Conservation (phyloP, 2,113 vertebrate species). For the Onychostruthus taczanowskii region DNA sequence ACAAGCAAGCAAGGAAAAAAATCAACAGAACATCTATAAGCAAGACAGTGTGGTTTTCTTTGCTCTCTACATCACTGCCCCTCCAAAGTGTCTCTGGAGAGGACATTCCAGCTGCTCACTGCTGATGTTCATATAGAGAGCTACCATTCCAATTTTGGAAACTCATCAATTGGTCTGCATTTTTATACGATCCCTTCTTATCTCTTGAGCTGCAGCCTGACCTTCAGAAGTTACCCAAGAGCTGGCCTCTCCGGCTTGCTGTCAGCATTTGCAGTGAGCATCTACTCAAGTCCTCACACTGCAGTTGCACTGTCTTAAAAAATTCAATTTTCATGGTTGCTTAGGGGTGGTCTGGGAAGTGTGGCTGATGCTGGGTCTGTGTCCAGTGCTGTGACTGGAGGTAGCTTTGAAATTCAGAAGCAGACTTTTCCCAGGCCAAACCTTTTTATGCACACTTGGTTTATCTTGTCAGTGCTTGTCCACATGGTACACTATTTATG, state of each 20-base stretch:
- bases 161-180: background rate
- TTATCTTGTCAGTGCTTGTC: constrained; percentile 50
- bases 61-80: background rate
- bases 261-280: background rate
- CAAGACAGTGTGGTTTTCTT: background rate
- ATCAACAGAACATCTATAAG: background rate
- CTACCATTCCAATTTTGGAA: background rate
- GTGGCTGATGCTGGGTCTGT: background rate
- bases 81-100: background rate
- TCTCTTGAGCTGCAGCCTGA: background rate
- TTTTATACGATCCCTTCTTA: background rate
- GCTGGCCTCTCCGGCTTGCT: background rate
- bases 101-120: background rate
- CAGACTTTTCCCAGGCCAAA: constrained; percentile 40
- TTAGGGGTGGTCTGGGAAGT: background rate
- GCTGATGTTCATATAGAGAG: background rate
- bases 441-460: constrained; percentile 15
- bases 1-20: background rate
- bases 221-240: background rate
- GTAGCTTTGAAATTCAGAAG: constrained; percentile 6
- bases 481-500: background rate
- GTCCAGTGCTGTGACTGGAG: background rate
- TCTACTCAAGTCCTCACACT: background rate
- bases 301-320: background rate
- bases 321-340: background rate